Percentiles rank a stretch among this genome's conserved stretches.
phyloP scores from a whole-genome alignment of 2,797 vertebrate genomes.

The Gymnoscopelus braueri region DNA sequence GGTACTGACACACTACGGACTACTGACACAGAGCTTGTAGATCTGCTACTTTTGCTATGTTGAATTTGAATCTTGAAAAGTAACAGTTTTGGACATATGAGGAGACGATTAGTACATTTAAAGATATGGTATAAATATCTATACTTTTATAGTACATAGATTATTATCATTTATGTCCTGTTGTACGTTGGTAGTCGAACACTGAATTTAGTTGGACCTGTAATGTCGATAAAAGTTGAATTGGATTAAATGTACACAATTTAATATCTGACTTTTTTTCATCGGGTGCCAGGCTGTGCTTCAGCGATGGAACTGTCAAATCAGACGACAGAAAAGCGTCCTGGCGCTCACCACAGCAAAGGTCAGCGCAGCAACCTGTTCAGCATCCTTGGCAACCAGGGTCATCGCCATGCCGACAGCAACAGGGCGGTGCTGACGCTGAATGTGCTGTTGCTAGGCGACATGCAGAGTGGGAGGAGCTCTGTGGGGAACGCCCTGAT shows the following conservation, averaged over 20 bases:
- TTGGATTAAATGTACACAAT: not conserved
- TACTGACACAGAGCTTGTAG: too few relatives aligned
- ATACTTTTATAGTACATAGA: too few relatives aligned
- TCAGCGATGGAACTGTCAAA: not conserved
- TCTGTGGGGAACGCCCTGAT: slow-evolving; percentile 85
- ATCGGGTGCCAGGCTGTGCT: slow-evolving; percentile 5
- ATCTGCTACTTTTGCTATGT: too few relatives aligned
- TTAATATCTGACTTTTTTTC: not conserved
- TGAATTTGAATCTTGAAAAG: too few relatives aligned
- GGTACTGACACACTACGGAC: too few relatives aligned
- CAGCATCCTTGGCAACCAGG: not conserved
- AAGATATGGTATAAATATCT: too few relatives aligned
- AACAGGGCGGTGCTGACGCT: slow-evolving; percentile 61
- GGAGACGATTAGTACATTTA: too few relatives aligned
- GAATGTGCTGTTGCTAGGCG: slow-evolving; percentile 84
- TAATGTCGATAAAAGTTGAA: not conserved
- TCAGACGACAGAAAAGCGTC: slow-evolving; percentile 21
- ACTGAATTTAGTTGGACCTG: too few relatives aligned
- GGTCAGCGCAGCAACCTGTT: not conserved
- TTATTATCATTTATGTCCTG: too few relatives aligned
- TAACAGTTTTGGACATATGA: too few relatives aligned
- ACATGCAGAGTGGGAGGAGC: slow-evolving; percentile 85
- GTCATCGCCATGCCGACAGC: not conserved
- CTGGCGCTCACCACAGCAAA: accelerated
- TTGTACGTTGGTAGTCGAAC: too few relatives aligned